These are phyloP conservation scores for Pseudococcus jackbeardsleyi DNA, from an alignment of 2,888 invertebrate genomes.

Conservation along the genomic window DNA sequence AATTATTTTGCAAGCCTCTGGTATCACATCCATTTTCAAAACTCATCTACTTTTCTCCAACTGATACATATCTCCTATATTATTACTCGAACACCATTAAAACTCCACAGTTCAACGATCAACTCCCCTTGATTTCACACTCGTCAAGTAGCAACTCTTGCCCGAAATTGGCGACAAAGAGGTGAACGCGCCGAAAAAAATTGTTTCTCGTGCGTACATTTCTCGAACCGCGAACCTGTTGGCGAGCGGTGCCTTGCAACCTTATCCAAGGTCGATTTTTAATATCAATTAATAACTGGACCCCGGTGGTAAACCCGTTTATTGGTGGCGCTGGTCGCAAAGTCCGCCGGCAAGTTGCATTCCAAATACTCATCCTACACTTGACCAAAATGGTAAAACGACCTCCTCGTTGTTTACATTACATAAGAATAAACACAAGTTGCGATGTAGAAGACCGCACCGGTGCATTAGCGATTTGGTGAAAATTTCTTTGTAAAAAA, in stretches of 20 bases:
- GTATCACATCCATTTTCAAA: too few species aligned
- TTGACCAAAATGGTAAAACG: conserved; percentile 46
- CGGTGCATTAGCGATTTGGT: background rate
- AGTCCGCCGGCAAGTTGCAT: background rate
- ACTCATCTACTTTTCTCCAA: background rate
- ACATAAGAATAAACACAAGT: background rate
- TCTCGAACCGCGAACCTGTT: background rate
- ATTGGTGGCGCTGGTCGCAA: conserved; percentile 1
- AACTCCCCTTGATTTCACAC: background rate
- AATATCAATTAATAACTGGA: conserved; percentile 23
- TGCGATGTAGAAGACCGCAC: background rate
- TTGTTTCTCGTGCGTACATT: background rate
- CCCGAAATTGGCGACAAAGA: conserved; percentile 9
- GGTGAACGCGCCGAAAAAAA: conserved; percentile 36
- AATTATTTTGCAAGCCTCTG: too few species aligned
- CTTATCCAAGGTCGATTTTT: conserved; percentile 48
- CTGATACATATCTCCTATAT: background rate
- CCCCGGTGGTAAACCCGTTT: conserved; percentile 38
- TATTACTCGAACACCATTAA: background rate
- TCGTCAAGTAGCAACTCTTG: background rate
- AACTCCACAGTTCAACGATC: background rate
- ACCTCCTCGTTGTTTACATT: conserved; percentile 15
- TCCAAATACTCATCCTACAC: conserved; percentile 34
- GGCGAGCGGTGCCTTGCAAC: conserved; percentile 19
- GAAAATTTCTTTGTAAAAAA: background rate